Conservation (phyloP, 2,797 vertebrate genomes). For the Coregonus ussuriensis region DNA sequence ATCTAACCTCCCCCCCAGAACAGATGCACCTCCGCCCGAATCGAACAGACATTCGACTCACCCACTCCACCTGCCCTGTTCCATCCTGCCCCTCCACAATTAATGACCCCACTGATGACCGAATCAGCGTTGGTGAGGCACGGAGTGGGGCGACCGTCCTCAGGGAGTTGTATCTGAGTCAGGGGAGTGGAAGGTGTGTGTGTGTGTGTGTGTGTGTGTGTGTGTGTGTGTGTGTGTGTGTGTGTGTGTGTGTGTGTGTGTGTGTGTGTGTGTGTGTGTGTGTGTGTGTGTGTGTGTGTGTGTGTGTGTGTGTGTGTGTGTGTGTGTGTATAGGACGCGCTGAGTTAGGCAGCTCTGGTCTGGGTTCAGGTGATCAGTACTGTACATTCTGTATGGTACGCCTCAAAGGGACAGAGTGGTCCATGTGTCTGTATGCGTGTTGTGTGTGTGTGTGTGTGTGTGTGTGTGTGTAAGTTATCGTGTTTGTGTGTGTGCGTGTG, state of each 20-base stretch:
- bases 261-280: background rate
- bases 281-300: no score
- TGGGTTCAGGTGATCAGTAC: conserved; percentile 3
- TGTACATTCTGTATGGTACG: background rate
- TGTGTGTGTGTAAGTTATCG: conserved; percentile 49
- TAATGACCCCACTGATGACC: conserved; percentile 16
- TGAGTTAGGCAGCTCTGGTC: background rate
- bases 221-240: no score
- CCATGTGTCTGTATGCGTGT: background rate
- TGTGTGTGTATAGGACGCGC: background rate
- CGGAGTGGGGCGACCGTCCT: background rate
- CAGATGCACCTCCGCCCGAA: conserved; percentile 5
- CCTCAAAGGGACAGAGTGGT: background rate
- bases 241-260: no score
- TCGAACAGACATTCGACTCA: conserved; percentile 1
- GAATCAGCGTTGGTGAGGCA: conserved; percentile 3
- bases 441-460: conserved; percentile 1
- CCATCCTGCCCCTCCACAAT: conserved; percentile 7
- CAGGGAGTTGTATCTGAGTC: background rate
- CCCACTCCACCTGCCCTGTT: background rate
- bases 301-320: no score
- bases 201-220: background rate
- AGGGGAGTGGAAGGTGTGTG: background rate
- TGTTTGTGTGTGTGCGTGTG: conserved; percentile 49
- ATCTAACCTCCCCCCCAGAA: background rate